These are phyloP conservation scores for Acanthacorydalis orientalis DNA, from an alignment of 2,888 invertebrate genomes.

Conservation along the genomic window DNA sequence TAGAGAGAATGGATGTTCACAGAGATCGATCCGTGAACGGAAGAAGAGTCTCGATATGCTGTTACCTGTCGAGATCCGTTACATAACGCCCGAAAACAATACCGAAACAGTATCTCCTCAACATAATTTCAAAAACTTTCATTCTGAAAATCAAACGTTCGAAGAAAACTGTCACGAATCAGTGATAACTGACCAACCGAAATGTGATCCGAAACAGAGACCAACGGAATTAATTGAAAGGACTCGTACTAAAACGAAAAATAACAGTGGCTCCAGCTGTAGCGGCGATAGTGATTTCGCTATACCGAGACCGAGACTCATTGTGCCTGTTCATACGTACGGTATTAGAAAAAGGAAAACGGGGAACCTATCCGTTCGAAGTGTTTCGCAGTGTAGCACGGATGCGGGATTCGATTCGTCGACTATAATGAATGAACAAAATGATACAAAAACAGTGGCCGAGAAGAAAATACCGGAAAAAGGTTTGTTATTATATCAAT, in stretches of 20 bases:
- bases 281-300: slow-evolving; percentile 44
- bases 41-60: too few species aligned
- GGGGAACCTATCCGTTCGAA: slow-evolving; percentile 41
- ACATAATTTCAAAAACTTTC: not conserved
- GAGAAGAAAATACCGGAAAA: slow-evolving; percentile 13
- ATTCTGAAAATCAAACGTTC: not conserved
- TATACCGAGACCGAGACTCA: slow-evolving; percentile 71
- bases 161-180: not conserved
- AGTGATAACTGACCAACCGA: too few species aligned
- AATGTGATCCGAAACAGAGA: too few species aligned
- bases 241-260: too few species aligned
- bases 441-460: slow-evolving; percentile 23
- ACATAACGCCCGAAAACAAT: slow-evolving; percentile 1
- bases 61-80: too few species aligned
- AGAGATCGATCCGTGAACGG: too few species aligned
- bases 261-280: not conserved
- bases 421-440: slow-evolving; percentile 30
- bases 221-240: too few species aligned
- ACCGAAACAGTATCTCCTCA: not conserved
- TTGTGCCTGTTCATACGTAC: slow-evolving; percentile 78
- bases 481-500: not conserved
- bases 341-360: slow-evolving; percentile 63
- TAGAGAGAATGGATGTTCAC: too few species aligned
- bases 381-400: slow-evolving; percentile 6
- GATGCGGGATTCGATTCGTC: slow-evolving; percentile 9